These are phyloP conservation scores for Malurus splendens DNA, from an alignment of 2,797 vertebrate species.

Conservation along the genomic window DNA sequence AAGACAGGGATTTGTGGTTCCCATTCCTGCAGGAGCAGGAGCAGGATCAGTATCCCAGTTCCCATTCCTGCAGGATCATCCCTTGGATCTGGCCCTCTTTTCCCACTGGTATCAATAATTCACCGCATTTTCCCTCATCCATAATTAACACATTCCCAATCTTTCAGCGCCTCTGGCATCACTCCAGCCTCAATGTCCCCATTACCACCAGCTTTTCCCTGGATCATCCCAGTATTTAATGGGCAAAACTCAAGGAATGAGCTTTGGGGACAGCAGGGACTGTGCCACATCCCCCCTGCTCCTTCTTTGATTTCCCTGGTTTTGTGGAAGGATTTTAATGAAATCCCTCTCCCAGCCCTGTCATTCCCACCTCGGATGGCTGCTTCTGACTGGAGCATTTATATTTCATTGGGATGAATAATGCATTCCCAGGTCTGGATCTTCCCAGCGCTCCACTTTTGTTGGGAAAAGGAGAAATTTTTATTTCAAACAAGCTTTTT, in stretches of 20 bases:
- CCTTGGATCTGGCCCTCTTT: not conserved
- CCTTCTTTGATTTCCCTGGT: not conserved
- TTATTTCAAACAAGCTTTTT: not conserved
- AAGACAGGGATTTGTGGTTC: not conserved
- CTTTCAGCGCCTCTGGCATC: no score
- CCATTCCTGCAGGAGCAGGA: no score
- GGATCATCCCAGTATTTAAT: accelerated
- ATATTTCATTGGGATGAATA: not conserved
- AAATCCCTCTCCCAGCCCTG: not conserved
- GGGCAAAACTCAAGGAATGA: not conserved
- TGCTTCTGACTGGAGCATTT: not conserved
- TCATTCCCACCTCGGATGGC: not conserved
- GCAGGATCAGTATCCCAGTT: no score
- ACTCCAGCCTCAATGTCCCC: accelerated
- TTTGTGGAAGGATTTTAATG: not conserved
- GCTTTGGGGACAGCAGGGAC: not conserved
- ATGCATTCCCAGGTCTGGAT: not conserved
- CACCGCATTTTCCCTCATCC: not conserved
- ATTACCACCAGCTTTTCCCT: not conserved
- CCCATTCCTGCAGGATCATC: not conserved
- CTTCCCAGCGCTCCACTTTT: not conserved
- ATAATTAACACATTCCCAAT: not conserved
- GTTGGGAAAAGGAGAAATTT: not conserved
- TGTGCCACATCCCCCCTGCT: no score
- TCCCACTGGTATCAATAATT: not conserved